These are phyloP conservation scores for Genyomyrus donnyi DNA, from an alignment of 2,113 vertebrate species.

Conservation along the genomic window DNA sequence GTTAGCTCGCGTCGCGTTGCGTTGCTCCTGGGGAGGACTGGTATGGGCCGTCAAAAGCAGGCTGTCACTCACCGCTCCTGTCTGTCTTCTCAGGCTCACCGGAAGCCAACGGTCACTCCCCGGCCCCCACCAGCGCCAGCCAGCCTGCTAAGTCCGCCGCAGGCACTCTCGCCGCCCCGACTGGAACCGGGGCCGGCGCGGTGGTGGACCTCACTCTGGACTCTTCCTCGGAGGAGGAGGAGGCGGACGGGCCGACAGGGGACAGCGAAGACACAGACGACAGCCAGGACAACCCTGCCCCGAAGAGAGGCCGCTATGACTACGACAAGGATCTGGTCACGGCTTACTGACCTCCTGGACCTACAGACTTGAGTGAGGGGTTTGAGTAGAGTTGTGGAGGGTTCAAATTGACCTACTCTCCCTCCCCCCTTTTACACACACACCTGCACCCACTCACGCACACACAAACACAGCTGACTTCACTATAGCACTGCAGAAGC, in stretches of 20 bases:
- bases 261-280: conserved; percentile 93
- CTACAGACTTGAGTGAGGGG: conserved; percentile 39
- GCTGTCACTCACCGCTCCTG: not conserved
- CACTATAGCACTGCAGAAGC: conserved; percentile 40
- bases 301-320: conserved; percentile 82
- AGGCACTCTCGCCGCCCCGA: conserved; percentile 45
- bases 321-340: conserved; percentile 93
- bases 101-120: conserved; percentile 73
- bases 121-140: conserved; percentile 64
- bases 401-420: conserved; percentile 45
- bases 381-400: conserved; percentile 44
- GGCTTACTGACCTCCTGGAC: conserved; percentile 75
- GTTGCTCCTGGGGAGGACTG: not conserved
- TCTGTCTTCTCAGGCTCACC: conserved; percentile 64
- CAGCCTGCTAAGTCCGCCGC: conserved; percentile 75
- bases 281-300: conserved; percentile 75
- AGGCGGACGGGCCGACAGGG: conserved; percentile 67
- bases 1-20: no score
- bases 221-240: conserved; percentile 85
- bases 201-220: conserved; percentile 97
- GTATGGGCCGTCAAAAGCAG: no score
- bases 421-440: conserved; percentile 37
- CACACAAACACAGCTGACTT: conserved; percentile 34
- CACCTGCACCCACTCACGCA: conserved; percentile 19
- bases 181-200: conserved; percentile 56